A percentile compares a stretch with the other conserved stretches of the same genome.
These are phyloP conservation scores for Lycaon pictus DNA, from an alignment of 2,113 vertebrate genomes.

Conservation along the genomic window DNA sequence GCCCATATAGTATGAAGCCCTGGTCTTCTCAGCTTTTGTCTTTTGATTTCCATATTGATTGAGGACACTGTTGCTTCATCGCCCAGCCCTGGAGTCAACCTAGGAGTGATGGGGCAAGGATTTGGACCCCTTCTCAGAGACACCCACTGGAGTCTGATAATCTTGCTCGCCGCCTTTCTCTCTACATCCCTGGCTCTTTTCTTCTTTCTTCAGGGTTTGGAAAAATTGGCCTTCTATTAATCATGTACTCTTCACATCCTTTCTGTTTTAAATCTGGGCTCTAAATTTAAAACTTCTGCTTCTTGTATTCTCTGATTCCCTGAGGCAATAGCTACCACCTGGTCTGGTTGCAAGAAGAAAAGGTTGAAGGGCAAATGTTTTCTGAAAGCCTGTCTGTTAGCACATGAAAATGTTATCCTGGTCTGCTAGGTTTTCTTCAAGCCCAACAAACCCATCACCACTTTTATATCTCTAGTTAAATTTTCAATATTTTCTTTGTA, in stretches of 20 bases:
- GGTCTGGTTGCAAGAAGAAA: not conserved
- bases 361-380: not conserved
- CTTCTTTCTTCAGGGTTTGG: not conserved
- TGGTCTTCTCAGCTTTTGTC: not conserved
- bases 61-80: not conserved
- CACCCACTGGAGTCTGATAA: not conserved
- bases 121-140: not conserved
- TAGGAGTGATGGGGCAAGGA: not conserved
- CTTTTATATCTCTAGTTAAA: not conserved
- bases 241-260: not conserved
- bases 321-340: not conserved
- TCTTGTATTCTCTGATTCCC: not conserved
- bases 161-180: not conserved
- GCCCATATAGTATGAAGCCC: not conserved
- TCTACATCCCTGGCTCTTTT: not conserved
- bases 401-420: not conserved
- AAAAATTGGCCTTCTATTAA: not conserved
- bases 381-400: not conserved
- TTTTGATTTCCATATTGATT: not conserved
- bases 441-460: not conserved
- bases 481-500: slow-evolving; percentile 26
- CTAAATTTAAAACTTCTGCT: not conserved
- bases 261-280: slow-evolving; percentile 1
- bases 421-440: not conserved
- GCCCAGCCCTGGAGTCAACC: not conserved